Evolutionary conservation across 2,113 vertebrate genomes (phyloP).

Genomic region (Patagioenas fasciata): DNA sequence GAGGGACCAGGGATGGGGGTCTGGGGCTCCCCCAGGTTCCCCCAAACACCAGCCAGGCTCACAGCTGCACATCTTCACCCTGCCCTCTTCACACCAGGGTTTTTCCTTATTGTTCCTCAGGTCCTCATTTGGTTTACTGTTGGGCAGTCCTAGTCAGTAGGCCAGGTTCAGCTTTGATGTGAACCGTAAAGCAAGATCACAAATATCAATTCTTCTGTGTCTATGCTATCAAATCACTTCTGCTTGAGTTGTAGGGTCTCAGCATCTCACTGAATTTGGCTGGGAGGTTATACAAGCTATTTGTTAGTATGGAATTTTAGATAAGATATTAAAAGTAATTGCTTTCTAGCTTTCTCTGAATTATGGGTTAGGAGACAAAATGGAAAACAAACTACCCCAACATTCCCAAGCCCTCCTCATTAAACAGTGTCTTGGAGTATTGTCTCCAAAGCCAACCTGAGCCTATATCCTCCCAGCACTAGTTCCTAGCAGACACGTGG

Average conservation of each 20-base stretch:
- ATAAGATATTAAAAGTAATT: neutral
- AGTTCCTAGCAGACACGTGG: neutral
- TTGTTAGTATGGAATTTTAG: neutral
- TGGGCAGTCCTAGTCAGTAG: neutral
- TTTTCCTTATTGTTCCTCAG: neutral
- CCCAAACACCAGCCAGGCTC: fast-evolving
- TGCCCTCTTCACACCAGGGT: neutral
- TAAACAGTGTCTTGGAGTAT: neutral
- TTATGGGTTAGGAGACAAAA: neutral
- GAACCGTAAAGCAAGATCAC: neutral
- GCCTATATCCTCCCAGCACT: neutral
- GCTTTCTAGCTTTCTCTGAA: neutral
- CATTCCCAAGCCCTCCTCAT: neutral
- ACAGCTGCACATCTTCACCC: neutral
- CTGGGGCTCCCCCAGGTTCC: neutral
- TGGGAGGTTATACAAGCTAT: neutral
- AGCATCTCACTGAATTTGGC: neutral
- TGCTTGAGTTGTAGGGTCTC: neutral
- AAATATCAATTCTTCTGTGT: neutral
- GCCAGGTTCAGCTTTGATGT: neutral
- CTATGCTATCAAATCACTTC: neutral
- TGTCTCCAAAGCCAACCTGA: neutral
- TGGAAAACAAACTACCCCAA: neutral
- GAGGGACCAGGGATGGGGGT: neutral
- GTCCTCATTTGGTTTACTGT: neutral